Evolutionary conservation across 2,113 vertebrate genomes (phyloP), one percentile per base, ranked within the genome.

Genomic region (Pituophis catenifer): DNA sequence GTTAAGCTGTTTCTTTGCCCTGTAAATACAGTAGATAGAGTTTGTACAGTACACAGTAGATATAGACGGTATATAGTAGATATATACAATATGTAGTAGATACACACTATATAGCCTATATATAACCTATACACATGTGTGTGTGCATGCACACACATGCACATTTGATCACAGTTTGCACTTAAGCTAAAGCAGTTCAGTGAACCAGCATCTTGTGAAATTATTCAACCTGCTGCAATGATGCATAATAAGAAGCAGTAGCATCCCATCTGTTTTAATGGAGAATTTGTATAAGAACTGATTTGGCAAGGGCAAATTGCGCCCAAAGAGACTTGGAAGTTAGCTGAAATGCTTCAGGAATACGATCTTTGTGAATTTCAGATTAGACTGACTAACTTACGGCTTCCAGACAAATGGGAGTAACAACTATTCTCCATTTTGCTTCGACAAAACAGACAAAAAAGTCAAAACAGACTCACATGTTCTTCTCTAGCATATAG

Each of bases 1-100:
- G 91, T 90, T 93, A 95, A 93, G 95, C 93, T 94, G 91, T 93
- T 95, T 95, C 93, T 96, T 92, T 94, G 94, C 95, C 96, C 90
- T 92, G 92, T 95, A 89, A 11, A 0, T 93, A 95, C 94, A 94
- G 29, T 15, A n/a, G 12, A n/a, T 15, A 15, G 12, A n/a, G 12
- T 70, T 13, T 13, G 26, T n/a, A n/a, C 11, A 65, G 26, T 62
- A 12, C 10, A 65, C 26, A 65, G 62, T 29, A 65, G 26, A 3
- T 65, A 29, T 29, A 65, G 12, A 65, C 1, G 0, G 2, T 29
- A 65, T 65, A 29, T 29, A 59, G 23, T 9, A 59, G 58, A 59
- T 62, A 26, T 24, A 59, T 9, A 59, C 58, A 59, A 23, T 59
- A 26, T 1, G 17, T 62, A 62, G 24, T 62, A 24, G 8, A 62